A percentile compares a stretch with the other conserved stretches of the same genome.
phyloP scores from a whole-genome alignment of 1,140 invertebrate genomes.

The Chrysoperla carnea region DNA sequence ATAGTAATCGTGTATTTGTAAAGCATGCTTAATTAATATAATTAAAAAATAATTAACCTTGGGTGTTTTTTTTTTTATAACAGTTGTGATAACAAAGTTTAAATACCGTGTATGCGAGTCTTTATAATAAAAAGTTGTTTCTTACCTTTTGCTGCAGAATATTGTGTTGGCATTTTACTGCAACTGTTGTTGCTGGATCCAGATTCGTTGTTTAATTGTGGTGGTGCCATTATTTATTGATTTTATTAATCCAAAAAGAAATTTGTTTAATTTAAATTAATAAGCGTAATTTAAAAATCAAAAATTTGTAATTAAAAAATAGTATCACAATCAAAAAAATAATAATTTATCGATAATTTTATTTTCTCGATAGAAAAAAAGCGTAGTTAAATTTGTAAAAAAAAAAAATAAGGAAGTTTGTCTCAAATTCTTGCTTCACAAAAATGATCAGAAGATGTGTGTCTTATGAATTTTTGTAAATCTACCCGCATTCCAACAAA shows the following conservation, averaged over 20 bases:
- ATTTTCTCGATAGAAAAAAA: neutral
- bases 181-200: too few relatives aligned
- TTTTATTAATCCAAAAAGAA: slow-evolving; percentile 6
- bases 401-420: neutral
- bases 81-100: too few relatives aligned
- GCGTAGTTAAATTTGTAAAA: neutral
- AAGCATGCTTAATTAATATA: too few relatives aligned
- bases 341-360: neutral
- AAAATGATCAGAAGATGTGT: slow-evolving; percentile 22
- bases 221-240: neutral
- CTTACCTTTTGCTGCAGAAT: too few relatives aligned
- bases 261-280: slow-evolving; percentile 1
- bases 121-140: too few relatives aligned
- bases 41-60: too few relatives aligned
- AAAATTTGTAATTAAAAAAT: slow-evolving; percentile 1
- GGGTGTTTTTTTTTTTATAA: too few relatives aligned
- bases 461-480: slow-evolving; percentile 19
- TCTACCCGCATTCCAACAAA: slow-evolving; percentile 20
- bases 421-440: slow-evolving; percentile 10
- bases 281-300: slow-evolving; percentile 2
- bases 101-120: too few relatives aligned
- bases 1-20: too few relatives aligned
- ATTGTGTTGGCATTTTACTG: too few relatives aligned
- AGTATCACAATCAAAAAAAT: slow-evolving; percentile 1
- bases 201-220: too few relatives aligned